phyloP scores from a whole-genome alignment of 2,113 vertebrate genomes.

The pig (Sus scrofa) region DNA sequence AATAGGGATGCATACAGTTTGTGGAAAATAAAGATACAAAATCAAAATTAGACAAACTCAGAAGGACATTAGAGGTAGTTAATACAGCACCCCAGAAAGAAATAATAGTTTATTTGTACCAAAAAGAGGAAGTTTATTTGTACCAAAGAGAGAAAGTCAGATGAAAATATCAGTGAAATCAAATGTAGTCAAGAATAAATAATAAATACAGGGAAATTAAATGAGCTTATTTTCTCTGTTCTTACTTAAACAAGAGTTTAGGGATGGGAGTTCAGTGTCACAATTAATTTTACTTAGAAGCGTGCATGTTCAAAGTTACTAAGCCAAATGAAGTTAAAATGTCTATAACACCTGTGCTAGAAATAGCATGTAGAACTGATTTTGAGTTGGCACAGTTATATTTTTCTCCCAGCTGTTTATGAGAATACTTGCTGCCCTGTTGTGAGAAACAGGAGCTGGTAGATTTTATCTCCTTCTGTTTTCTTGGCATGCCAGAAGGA shows the following conservation, averaged over 20 bases:
- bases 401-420: conserved; percentile 57
- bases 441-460: conserved; percentile 26
- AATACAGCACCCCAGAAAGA: neutral
- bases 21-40: neutral
- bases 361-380: neutral
- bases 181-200: neutral
- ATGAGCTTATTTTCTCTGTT: neutral
- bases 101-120: conserved; percentile 11
- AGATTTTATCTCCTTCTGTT: conserved; percentile 41
- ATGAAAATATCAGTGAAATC: neutral
- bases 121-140: conserved; percentile 39
- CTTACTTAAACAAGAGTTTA: conserved; percentile 33
- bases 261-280: neutral
- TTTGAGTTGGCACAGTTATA: conserved; percentile 7
- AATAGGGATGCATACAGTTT: neutral
- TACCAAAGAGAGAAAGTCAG: neutral
- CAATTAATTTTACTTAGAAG: conserved; percentile 30
- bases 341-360: neutral
- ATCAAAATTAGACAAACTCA: neutral
- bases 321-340: neutral
- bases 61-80: neutral
- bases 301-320: neutral
- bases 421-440: neutral
- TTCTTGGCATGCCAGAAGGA: conserved; percentile 64
- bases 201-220: neutral